phyloP scores from a whole-genome alignment of 2,888 invertebrate species.

The Apotomis capreana region DNA sequence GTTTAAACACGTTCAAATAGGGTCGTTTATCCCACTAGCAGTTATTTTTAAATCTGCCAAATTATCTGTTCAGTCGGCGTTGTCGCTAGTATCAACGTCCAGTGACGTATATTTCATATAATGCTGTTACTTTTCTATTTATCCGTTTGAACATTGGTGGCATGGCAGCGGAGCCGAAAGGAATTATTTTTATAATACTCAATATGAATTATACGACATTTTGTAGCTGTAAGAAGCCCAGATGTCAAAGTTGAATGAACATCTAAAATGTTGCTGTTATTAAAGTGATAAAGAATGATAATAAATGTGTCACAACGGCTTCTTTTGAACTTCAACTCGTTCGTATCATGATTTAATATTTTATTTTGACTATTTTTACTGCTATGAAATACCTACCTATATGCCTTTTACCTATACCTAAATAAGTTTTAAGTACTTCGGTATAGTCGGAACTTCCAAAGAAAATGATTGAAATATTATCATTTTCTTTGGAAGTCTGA shows the following conservation, averaged over 20 bases:
- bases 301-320: slow-evolving; percentile 23
- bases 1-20: slow-evolving; percentile 12
- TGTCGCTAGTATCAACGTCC: no score
- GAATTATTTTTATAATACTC: no score
- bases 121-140: neutral
- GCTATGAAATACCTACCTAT: neutral
- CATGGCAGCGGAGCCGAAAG: no score
- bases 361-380: neutral
- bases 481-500: no score
- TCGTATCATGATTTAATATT: neutral
- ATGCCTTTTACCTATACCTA: no score
- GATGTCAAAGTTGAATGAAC: slow-evolving; percentile 20
- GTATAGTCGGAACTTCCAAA: no score
- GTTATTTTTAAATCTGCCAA: slow-evolving; percentile 17
- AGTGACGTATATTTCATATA: neutral
- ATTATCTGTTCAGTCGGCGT: no score
- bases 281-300: slow-evolving; percentile 12
- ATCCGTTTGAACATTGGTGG: neutral
- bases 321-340: slow-evolving; percentile 4
- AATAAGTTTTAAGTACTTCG: no score
- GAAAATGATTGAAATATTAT: no score
- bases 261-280: neutral
- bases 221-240: neutral
- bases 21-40: neutral
- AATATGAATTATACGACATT: neutral